Evolutionary conservation across 2,113 vertebrate genomes (phyloP), one percentile per base, ranked within the genome.

Genomic region (Guaruba guarouba): DNA sequence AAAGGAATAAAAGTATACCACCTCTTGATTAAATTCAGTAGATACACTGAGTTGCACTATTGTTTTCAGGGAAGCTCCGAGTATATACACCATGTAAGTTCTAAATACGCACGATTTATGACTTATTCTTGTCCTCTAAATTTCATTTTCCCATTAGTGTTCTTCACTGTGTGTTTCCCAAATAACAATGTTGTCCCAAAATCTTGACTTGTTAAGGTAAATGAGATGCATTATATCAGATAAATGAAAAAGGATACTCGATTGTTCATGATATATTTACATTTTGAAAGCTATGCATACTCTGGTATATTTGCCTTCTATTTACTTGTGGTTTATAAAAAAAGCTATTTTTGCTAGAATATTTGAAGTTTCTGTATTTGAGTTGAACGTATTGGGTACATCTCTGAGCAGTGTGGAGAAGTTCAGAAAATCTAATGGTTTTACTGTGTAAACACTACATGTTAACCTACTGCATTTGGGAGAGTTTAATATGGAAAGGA

Each of bases 21-120:
- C 94, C 94, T 97, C 70, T 73, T 84, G 64, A 83, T 94, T 95
- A 95, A 97, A 97, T 98, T 96, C 93, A 96, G 92, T 97, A 90
- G 97, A 97, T 96, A 80, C 93, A 95, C 95, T 97, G 92, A 97
- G 86, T 95, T 92, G 94, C 73, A 86, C 95, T 97, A 22, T 88
- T 48, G 90, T 93, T 84, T 96, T 95, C 95, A 95, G 97, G 93
- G 91, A 88, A 94, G 27, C 90, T 82, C 84, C 37, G 76, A 92
- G 89, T 69, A 68, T 81, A 92, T 81, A 91, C 4, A 35, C 55
- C 46, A 64, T 63, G 77, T 94, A 28, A 93, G 52, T 89, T 96
- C 81, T 87, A 80, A 92, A 92, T 78, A 68, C 4, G 13, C 18
- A 25, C 51, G 39, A 54, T 73, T 39, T 92, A 57, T 67, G 11